Evolutionary conservation across 2,113 vertebrate genomes (phyloP).

Genomic region (Gymnobelideus leadbeateri): DNA sequence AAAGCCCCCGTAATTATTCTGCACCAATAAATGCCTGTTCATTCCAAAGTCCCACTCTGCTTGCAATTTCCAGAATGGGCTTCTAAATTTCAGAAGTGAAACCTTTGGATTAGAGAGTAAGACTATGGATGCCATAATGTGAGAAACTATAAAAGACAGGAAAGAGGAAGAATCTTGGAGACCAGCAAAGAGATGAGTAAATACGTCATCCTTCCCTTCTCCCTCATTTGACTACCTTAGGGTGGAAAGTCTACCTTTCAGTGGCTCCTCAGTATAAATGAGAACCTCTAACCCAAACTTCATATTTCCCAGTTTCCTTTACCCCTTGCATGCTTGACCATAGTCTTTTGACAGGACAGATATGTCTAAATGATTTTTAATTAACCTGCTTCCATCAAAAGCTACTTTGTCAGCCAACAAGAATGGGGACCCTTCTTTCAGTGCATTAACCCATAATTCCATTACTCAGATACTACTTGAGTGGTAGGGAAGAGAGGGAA

Average conservation of each 20-base stretch:
- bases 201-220: neutral
- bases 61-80: constrained; percentile 42
- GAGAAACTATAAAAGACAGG: neutral
- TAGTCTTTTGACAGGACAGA: constrained; percentile 77
- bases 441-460: constrained; percentile 81
- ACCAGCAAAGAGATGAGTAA: neutral
- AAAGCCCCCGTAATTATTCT: constrained; percentile 56
- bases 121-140: neutral
- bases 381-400: constrained; percentile 85
- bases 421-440: constrained; percentile 65
- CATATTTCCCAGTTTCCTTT: constrained; percentile 63
- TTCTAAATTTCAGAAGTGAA: constrained; percentile 57
- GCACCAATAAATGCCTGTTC: constrained; percentile 56
- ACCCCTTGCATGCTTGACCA: constrained; percentile 55
- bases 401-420: constrained; percentile 81
- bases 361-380: constrained; percentile 84
- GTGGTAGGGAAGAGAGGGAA: constrained; percentile 17
- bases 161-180: neutral
- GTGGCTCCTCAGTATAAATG: constrained; percentile 40
- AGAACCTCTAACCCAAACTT: constrained; percentile 58
- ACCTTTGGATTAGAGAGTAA: constrained; percentile 63
- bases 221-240: no score
- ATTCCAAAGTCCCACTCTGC: constrained; percentile 48
- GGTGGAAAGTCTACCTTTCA: neutral
- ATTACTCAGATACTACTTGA: constrained; percentile 83